These are phyloP conservation scores for Hemicrepidius hirtus DNA, from an alignment of 2,888 invertebrate species.

Conservation along the genomic window DNA sequence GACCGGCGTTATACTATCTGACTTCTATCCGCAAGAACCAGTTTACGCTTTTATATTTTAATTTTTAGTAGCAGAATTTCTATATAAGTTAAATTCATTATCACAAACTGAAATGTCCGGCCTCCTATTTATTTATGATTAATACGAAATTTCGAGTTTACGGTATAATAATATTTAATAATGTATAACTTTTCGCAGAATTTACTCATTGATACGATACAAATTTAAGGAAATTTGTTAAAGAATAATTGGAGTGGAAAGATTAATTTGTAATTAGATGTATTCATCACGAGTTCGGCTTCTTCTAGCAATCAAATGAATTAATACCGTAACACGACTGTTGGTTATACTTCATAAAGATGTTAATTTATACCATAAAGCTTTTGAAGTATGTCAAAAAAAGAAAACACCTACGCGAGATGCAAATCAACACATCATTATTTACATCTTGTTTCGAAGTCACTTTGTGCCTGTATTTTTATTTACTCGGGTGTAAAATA, in stretches of 20 bases:
- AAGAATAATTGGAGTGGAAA: constrained; percentile 12
- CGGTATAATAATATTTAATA: background rate
- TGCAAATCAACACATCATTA: constrained; percentile 63
- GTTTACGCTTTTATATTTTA: constrained; percentile 37
- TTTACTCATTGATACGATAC: no score
- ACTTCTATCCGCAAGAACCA: constrained; percentile 37
- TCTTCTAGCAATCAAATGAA: constrained; percentile 34
- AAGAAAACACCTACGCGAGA: constrained; percentile 56
- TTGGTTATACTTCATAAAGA: constrained; percentile 41
- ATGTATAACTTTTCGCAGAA: no score
- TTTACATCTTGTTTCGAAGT: constrained; percentile 61
- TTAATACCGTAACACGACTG: constrained; percentile 31
- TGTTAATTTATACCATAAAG: constrained; percentile 42
- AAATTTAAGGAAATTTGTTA: background rate
- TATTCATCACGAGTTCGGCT: constrained; percentile 19
- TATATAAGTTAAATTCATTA: constrained; percentile 39
- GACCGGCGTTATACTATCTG: constrained; percentile 40
- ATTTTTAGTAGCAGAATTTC: constrained; percentile 28
- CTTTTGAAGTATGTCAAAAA: constrained; percentile 41
- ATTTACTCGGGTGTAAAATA: constrained; percentile 64
- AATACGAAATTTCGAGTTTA: constrained; percentile 3
- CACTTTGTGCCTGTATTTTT: constrained; percentile 58
- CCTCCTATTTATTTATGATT: constrained; percentile 23
- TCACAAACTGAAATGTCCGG: constrained; percentile 18
- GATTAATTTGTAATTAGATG: constrained; percentile 37